These are phyloP conservation scores for Laodelphax striatellus DNA, from an alignment of 1,140 invertebrate species.

Conservation along the genomic window DNA sequence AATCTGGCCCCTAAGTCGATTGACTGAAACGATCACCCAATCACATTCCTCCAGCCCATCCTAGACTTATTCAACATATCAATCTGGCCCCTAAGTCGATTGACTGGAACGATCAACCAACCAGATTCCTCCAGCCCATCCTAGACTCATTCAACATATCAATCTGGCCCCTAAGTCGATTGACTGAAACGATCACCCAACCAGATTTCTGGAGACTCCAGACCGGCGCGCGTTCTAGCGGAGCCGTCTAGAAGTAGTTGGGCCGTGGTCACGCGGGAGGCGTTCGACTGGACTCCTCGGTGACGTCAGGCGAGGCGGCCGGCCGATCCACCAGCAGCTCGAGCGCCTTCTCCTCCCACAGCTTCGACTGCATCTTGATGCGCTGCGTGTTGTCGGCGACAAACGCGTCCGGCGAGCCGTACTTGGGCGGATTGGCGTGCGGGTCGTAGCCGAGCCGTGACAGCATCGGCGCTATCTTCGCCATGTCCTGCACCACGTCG, in stretches of 20 bases:
- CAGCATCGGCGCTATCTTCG: constrained; percentile 63
- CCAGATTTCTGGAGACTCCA: too few relatives aligned
- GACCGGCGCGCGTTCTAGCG: too few relatives aligned
- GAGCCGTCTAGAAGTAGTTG: not conserved
- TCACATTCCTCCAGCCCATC: too few relatives aligned
- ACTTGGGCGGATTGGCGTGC: constrained; percentile 83
- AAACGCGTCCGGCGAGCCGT: constrained; percentile 73
- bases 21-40: too few relatives aligned
- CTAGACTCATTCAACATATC: not conserved
- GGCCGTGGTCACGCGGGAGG: not conserved
- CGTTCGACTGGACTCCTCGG: not conserved
- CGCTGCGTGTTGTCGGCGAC: constrained; percentile 68
- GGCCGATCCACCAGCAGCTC: not conserved
- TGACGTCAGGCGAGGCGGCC: not conserved
- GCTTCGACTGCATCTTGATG: constrained; percentile 23
- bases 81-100: too few relatives aligned
- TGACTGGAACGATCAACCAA: not conserved
- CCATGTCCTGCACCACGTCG: constrained; percentile 76
- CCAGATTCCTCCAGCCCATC: too few relatives aligned
- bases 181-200: not conserved
- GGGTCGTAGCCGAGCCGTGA: constrained; percentile 80
- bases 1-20: too few relatives aligned
- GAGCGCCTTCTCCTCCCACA: constrained; percentile 24
- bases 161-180: not conserved
- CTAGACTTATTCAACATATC: not conserved